Base-by-base conservation (phyloP, 2,797 vertebrate species). In the Hyperoplus immaculatus region DNA sequence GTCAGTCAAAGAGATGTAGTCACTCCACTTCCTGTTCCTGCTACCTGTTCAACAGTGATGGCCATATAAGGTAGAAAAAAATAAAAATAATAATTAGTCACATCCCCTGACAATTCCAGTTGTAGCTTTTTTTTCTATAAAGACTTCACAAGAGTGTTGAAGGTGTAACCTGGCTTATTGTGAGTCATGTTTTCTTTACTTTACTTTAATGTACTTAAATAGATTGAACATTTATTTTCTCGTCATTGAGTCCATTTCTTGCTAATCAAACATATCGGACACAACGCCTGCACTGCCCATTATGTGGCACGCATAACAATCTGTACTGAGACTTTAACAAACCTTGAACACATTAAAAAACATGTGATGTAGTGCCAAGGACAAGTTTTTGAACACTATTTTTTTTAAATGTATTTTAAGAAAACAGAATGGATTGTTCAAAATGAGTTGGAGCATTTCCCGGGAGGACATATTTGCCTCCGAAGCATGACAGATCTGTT, bases 121-220 rank as follows among this genome's bases (percentile, higher is more conserved):
- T 13, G 21, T 67, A 57, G 75, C 73, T 78, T 42, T 65, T 54
- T 72, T 67, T 73, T 12, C 29, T 36, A 42, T 64, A 2, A 36
- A 9, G 39, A 41, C 50, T 4, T 70, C 9, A 0, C 4, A 10
- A 36, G 47, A 75, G 18, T 56, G 29, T 65, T 74, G 76, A 75
- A 80, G 80, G 75, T 72, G 75, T 73, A 64, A 74, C 73, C 21
- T 1, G 38, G 4, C 53, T 74, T 58, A 70, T 77, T 83, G 63
- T 81, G 47, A 29, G 73, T 63, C 13, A 7, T 16, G 58, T 54
- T 68, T 69, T 80, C 66, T 83, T 74, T 80, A 74, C 73, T 71
- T 49, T 74, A 45, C 56, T 36, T 14, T 59, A 11, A 3, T 41
- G 59, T 79, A 73, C 50, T 38, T 39, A 80, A 84, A 84, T 72